Percentiles rank a stretch among this genome's conserved stretches.
phyloP scores from a whole-genome alignment of 1,140 invertebrate species.

The Eurosta solidaginis region DNA sequence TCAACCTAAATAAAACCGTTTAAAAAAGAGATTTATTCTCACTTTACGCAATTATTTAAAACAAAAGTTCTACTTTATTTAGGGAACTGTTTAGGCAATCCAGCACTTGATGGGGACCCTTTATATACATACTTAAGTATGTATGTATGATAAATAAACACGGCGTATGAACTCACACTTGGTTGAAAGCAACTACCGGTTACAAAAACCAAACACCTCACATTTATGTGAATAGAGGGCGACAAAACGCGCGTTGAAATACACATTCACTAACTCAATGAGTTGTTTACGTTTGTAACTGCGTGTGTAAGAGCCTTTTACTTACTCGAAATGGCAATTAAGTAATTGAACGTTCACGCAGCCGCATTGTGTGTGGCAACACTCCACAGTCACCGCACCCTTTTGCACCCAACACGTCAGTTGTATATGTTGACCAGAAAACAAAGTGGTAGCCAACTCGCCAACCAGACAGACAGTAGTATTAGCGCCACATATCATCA shows the following conservation, averaged over 20 bases:
- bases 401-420: too few relatives aligned
- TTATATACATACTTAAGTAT: background rate
- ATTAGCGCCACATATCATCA: background rate
- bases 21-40: too few relatives aligned
- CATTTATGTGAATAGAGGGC: background rate
- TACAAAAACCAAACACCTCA: background rate
- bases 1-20: too few relatives aligned
- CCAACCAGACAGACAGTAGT: background rate
- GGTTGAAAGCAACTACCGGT: background rate
- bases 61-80: too few relatives aligned
- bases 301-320: too few relatives aligned
- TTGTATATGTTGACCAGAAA: background rate
- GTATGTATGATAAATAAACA: background rate
- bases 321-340: constrained; percentile 3
- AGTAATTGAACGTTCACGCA: constrained; percentile 5
- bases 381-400: background rate
- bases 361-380: background rate
- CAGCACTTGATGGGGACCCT: too few relatives aligned
- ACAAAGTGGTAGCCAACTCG: background rate
- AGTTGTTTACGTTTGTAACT: background rate
- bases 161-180: background rate
- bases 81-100: too few relatives aligned
- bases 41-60: too few relatives aligned
- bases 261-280: background rate
- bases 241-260: background rate